Evolutionary conservation across 2,888 invertebrate genomes (phyloP), one percentile per base, ranked within the genome.

Genomic region (Elysia crispata): DNA sequence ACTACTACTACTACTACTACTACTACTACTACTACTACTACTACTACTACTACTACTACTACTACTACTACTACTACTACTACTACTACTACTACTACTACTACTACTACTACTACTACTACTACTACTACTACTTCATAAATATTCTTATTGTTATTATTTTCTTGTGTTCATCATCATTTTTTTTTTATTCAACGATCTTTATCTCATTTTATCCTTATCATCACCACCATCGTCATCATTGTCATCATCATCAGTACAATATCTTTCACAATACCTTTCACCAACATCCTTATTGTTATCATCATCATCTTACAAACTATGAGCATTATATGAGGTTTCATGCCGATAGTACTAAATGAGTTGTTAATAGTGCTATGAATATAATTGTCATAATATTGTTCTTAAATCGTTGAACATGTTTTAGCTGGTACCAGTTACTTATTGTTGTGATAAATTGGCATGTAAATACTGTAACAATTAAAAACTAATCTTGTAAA

Each of bases 1-100:
- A 54, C 54, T 54, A 54, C 54, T 54, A 54, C 54, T 54, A 54
- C 54, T 54, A 54, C 54, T 54, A 54, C 54, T 54, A 54, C 54
- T 54, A 54, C 54, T 54, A 54, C 54, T 54, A 54, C 54, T 54
- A 54, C 54, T 54, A 18, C 54, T 54, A 54, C 54, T 54, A 54
- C 54, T 54, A 15, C 54, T 54, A 54, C 54, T 54, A 54, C 54
- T 54, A 54, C 54, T 54, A 54, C 54, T 54, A 54, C 54, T 54
- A 54, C 54, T 54, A 54, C 54, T 54, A 54, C 54, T 54, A 54
- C 54, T 54, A 54, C 54, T 54, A 54, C 54, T 54, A 54, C 54
- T 54, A 54, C 54, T 54, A 54, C 54, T 54, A 54, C 54, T 54
- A 54, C 54, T 54, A 54, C 54, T 54, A 54, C 54, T 54, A 54